Evolutionary conservation across 1,140 invertebrate species (phyloP).

Genomic region (Trachymyrmex cornetzi): DNA sequence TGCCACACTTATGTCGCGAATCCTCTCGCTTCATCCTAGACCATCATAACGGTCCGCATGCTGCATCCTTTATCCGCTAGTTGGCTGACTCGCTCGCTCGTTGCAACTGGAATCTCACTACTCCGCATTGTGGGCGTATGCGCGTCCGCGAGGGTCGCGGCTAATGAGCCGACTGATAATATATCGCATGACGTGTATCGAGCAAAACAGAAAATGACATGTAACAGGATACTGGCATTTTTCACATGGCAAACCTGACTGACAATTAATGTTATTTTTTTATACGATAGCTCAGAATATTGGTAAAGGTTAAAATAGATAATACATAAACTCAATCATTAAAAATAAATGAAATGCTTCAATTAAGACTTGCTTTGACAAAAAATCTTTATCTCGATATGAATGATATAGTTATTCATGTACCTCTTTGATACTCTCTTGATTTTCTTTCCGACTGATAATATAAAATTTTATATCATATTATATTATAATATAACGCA

Average conservation of each 20-base stretch:
- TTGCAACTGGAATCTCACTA: conserved; percentile 60
- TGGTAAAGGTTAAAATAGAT: background rate
- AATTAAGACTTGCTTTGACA: background rate
- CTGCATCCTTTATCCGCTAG: conserved; percentile 54
- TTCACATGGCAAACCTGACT: background rate
- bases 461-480: background rate
- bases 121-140: conserved; percentile 41
- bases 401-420: background rate
- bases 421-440: background rate
- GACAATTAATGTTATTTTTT: background rate
- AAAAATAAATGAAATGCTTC: background rate
- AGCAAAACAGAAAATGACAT: conserved; percentile 11
- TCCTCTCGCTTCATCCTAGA: conserved; percentile 62
- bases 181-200: conserved; percentile 17
- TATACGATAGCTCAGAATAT: too few species aligned
- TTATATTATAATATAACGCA: background rate
- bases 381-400: background rate
- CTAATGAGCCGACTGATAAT: conserved; percentile 37
- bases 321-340: background rate
- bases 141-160: conserved; percentile 33
- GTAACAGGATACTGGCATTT: background rate
- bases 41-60: conserved; percentile 66
- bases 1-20: conserved; percentile 56
- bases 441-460: background rate
- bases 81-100: conserved; percentile 10